A percentile compares a stretch with the other conserved stretches of the same genome.
phyloP scores from a whole-genome alignment of 2,113 vertebrate genomes.

The Paraplagusia blochii region DNA sequence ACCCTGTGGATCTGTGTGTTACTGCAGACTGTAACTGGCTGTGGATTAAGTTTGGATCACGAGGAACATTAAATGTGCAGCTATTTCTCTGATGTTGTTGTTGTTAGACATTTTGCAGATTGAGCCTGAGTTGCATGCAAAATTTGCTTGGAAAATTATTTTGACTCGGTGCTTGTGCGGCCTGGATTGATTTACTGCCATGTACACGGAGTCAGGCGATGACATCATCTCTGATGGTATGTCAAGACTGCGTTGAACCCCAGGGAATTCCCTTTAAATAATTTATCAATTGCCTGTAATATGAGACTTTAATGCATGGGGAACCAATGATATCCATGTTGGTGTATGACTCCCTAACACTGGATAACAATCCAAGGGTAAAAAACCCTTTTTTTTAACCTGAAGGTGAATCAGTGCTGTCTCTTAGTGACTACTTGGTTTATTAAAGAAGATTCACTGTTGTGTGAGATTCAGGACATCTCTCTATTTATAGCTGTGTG shows the following conservation, averaged over 20 bases:
- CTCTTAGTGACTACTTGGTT: not conserved
- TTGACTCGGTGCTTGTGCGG: too few species aligned
- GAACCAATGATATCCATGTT: conserved; percentile 24
- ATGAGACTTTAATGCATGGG: conserved; percentile 47
- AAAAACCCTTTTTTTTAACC: not conserved
- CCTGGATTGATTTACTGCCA: not conserved
- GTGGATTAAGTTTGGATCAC: not conserved
- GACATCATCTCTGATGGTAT: conserved; percentile 52
- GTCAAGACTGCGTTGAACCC: conserved; percentile 29
- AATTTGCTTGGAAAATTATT: too few species aligned
- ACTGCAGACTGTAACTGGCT: not conserved
- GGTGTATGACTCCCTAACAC: not conserved
- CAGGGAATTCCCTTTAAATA: conserved; percentile 57
- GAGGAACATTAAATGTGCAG: not conserved
- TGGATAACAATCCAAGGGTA: not conserved
- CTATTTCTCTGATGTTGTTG: conserved; percentile 11
- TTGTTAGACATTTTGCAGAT: too few species aligned
- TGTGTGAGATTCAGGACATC: conserved; percentile 47
- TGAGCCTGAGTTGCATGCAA: too few species aligned
- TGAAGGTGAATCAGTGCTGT: not conserved
- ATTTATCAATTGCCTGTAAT: conserved; percentile 63
- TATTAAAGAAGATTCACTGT: conserved; percentile 43
- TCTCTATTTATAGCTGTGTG: conserved; percentile 59
- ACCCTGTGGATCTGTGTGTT: conserved; percentile 30
- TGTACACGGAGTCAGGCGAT: conserved; percentile 22